phyloP scores from a whole-genome alignment of 2,797 vertebrate genomes.

The Microcaecilia unicolor region DNA sequence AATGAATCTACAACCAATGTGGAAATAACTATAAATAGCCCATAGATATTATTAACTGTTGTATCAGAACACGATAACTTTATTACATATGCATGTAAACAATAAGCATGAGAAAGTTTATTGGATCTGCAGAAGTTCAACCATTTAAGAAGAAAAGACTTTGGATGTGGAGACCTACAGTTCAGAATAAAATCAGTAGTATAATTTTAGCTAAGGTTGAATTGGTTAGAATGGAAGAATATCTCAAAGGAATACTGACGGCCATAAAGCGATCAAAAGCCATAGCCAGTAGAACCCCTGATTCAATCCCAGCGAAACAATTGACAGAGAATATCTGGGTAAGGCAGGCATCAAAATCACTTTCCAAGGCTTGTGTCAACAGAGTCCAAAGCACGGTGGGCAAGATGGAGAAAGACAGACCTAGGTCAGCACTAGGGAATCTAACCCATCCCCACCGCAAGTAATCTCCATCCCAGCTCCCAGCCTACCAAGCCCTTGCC shows the following conservation, averaged over 20 bases:
- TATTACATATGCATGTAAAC: too few species aligned
- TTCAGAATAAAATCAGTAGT: background rate
- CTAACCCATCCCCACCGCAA: too few species aligned
- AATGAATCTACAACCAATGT: too few species aligned
- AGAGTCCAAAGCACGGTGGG: slow-evolving; percentile 31
- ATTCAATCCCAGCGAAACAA: slow-evolving; percentile 41
- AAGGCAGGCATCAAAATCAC: slow-evolving; percentile 2
- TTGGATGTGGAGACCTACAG: background rate
- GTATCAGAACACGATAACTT: too few species aligned
- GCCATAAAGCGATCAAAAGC: slow-evolving; percentile 62
- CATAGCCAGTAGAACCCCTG: slow-evolving; percentile 55
- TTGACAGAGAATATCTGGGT: slow-evolving; percentile 6
- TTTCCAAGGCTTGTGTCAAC: slow-evolving; percentile 5
- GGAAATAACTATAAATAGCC: too few species aligned
- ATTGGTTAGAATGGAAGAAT: too few species aligned
- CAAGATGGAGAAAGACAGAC: slow-evolving; percentile 24
- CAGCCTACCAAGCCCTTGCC: too few species aligned
- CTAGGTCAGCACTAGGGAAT: too few species aligned
- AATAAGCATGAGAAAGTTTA: too few species aligned
- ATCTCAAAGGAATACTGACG: slow-evolving; percentile 56
- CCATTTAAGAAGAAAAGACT: background rate
- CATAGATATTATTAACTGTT: too few species aligned
- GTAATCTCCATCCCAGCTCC: too few species aligned
- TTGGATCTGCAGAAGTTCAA: slow-evolving; percentile 15
- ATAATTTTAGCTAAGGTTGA: background rate